These are phyloP conservation scores for Anthrax anthrax DNA, from an alignment of 2,888 invertebrate genomes.

Conservation along the genomic window DNA sequence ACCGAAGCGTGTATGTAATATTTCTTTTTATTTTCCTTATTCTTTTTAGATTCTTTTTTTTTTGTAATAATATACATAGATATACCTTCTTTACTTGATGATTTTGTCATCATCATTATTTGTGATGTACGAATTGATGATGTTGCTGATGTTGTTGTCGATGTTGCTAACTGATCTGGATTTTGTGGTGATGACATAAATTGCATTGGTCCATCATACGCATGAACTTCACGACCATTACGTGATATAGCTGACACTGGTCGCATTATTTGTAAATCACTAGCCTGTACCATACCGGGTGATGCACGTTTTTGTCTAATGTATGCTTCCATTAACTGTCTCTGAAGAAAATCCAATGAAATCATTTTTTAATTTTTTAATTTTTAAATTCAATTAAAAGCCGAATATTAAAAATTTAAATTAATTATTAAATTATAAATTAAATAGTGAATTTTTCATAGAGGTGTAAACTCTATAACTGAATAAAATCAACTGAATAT, in stretches of 20 bases:
- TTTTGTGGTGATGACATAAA: conserved; percentile 69
- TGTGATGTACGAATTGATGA: conserved; percentile 14
- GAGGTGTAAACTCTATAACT: no score
- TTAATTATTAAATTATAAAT: no score
- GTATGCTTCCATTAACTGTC: conserved; percentile 77
- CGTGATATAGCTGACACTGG: conserved; percentile 62
- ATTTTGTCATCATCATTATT: conserved; percentile 14
- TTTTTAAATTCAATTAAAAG: no score
- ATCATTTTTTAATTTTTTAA: conserved; percentile 4
- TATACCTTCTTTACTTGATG: background rate
- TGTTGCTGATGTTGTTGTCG: conserved; percentile 21
- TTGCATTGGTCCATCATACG: conserved; percentile 76
- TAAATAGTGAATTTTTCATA: no score
- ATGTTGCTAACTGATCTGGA: conserved; percentile 57
- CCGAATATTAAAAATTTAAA: no score
- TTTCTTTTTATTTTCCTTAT: no score
- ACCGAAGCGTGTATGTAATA: no score
- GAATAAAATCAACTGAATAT: no score
- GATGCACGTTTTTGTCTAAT: conserved; percentile 75
- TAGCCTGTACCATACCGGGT: conserved; percentile 75
- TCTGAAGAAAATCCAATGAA: conserved; percentile 46
- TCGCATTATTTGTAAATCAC: conserved; percentile 59
- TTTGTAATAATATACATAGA: no score
- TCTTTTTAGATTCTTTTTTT: no score
- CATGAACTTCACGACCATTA: conserved; percentile 35